Base-by-base conservation (phyloP, 2,113 vertebrate genomes). In the Coregonus clupeaformis region DNA sequence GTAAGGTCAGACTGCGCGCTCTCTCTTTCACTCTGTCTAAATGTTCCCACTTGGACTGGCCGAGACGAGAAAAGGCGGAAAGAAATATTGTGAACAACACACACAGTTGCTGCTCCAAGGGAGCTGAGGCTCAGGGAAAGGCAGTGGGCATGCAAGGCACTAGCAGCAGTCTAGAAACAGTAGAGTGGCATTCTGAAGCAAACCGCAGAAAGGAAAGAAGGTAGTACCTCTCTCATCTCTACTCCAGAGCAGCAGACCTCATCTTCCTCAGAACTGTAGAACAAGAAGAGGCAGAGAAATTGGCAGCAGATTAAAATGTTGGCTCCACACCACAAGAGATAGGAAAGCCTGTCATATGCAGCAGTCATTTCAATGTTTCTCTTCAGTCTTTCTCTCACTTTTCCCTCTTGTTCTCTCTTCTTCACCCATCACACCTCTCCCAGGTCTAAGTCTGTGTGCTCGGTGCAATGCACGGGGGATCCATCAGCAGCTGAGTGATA, bases 121-220 rank as follows among this genome's bases (percentile, higher is more conserved):
- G 25, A 73, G 75, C 75, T 47, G 59, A 49, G 59, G 68, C 73
- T 25, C 11, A 64, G 42, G 45, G 0, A 66, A 60, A n/a, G 45
- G 36, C 22, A 59, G 9, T 49, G 47, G 6, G 57, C 57, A 60
- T n/a, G 57, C 6, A 60, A n/a, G n/a, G 49, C 49, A 16, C 73
- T 82, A 84, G 81, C 78, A 73, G 71, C 70, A 59, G 66, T 80
- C 83, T 81, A 73, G 81, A 65, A 71, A 42, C 47, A 52, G 47
- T 16, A 52, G 47, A 52, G 64, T 75, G 25, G 60, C 57, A 24
- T n/a, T 7, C 57, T 18, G n/a, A n/a, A n/a, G 18, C 16, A 18
- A 42, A 42, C 36, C 36, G 36, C 0, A 42, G 36, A 76, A 55
- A 62, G 52, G 12, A 7, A 32, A n/a, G n/a, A n/a, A 49, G 29